Conservation (phyloP, 2,797 vertebrate species). For the Propithecus deckenii region DNA sequence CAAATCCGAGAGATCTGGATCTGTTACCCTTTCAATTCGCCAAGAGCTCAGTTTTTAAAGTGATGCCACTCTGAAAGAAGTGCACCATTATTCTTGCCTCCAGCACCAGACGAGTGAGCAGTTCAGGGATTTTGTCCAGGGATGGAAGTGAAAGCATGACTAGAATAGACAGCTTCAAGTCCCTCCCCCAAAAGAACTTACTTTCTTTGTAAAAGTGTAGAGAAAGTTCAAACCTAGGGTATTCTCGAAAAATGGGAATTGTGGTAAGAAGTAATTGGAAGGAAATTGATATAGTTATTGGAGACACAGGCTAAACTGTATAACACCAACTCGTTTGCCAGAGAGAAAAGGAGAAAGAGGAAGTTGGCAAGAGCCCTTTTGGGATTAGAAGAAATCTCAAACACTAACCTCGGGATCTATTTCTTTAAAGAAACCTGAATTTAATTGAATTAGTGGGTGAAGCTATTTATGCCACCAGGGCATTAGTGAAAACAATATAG, state of each 20-base stretch:
- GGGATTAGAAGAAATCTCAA: neutral
- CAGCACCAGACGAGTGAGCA: neutral
- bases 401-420: neutral
- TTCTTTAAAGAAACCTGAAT: neutral
- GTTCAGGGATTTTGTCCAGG: neutral
- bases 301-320: neutral
- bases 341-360: neutral
- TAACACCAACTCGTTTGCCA: neutral
- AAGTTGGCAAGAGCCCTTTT: too few relatives aligned
- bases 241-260: neutral
- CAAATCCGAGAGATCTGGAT: neutral
- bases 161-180: neutral
- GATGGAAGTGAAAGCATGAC: neutral
- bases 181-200: neutral
- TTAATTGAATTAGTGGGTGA: neutral
- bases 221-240: neutral
- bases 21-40: too few relatives aligned
- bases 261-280: neutral
- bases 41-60: neutral
- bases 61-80: neutral
- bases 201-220: neutral
- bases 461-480: too few relatives aligned
- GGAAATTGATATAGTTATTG: neutral
- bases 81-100: too few relatives aligned
- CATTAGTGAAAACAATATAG: neutral